Conservation (phyloP, 2,888 invertebrate genomes). For the Zygogramma bicolorata region DNA sequence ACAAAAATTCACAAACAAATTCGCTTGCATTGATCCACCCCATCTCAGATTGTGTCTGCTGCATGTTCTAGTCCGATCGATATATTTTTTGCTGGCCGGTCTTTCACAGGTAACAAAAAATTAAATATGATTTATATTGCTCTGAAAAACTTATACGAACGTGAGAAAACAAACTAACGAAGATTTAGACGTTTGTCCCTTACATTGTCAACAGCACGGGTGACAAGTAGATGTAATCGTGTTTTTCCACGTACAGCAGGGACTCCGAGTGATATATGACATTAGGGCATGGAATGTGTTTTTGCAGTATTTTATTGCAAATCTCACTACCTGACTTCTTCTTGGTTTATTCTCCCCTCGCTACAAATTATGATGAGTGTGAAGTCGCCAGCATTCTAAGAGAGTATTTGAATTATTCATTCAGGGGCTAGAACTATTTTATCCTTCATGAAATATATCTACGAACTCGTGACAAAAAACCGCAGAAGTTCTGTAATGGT, state of each 20-base stretch:
- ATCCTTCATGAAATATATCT: too few relatives aligned
- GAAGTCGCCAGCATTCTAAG: too few relatives aligned
- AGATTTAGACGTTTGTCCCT: conserved; percentile 44
- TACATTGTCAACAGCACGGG: conserved; percentile 40
- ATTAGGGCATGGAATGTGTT: neutral
- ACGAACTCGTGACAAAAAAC: too few relatives aligned
- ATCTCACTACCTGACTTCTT: neutral
- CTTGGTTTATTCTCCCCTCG: neutral
- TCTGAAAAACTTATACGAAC: conserved; percentile 15
- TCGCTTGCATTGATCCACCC: too few relatives aligned
- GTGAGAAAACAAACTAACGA: conserved; percentile 39
- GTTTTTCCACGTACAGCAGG: conserved; percentile 20
- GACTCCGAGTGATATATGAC: conserved; percentile 34
- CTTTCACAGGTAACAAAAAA: conserved; percentile 20
- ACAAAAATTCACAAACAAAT: too few relatives aligned
- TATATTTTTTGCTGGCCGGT: neutral
- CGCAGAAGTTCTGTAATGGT: too few relatives aligned
- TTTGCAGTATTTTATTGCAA: neutral
- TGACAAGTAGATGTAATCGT: conserved; percentile 35
- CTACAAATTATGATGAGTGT: neutral
- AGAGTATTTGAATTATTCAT: too few relatives aligned
- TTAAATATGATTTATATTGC: conserved; percentile 39
- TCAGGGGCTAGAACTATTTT: too few relatives aligned
- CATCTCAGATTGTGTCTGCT: neutral
- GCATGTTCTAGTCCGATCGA: neutral